A percentile compares a stretch with the other conserved stretches of the same genome.
Conservation (phyloP, 2,113 vertebrate genomes). For the Psophia crepitans region DNA sequence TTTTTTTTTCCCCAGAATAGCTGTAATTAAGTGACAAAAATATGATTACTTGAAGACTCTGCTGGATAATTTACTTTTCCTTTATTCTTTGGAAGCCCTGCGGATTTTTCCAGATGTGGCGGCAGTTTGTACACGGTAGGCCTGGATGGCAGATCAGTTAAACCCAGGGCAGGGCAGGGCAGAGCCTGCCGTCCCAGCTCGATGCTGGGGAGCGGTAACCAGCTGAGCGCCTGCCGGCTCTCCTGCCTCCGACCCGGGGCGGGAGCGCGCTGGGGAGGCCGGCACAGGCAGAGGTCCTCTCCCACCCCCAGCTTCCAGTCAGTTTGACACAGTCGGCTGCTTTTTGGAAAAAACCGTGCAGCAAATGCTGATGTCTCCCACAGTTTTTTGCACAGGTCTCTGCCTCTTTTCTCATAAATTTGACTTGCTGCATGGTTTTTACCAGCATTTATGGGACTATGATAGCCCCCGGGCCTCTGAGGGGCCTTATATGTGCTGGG, state of each 20-base stretch:
- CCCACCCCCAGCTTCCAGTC: background rate
- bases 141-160: fast-evolving
- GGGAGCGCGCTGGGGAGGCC: background rate
- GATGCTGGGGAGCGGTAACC: fast-evolving
- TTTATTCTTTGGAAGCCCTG: background rate
- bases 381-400: background rate
- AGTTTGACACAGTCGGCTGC: fast-evolving
- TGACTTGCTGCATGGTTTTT: background rate
- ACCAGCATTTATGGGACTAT: background rate
- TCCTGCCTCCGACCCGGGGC: background rate
- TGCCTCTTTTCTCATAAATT: background rate
- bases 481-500: background rate
- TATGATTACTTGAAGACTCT: background rate
- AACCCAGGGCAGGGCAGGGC: background rate
- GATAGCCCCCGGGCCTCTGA: background rate
- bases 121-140: background rate
- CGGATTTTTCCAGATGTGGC: background rate
- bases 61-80: background rate
- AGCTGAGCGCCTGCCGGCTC: fast-evolving
- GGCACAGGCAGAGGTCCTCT: background rate
- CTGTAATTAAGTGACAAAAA: background rate
- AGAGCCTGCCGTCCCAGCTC: background rate
- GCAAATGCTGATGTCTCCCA: background rate
- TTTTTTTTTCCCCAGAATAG: background rate
- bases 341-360: fast-evolving